Evolutionary conservation across 64 coral and sea anemone genomes (phyloP).

Genomic region (Pachyseris speciosa): DNA sequence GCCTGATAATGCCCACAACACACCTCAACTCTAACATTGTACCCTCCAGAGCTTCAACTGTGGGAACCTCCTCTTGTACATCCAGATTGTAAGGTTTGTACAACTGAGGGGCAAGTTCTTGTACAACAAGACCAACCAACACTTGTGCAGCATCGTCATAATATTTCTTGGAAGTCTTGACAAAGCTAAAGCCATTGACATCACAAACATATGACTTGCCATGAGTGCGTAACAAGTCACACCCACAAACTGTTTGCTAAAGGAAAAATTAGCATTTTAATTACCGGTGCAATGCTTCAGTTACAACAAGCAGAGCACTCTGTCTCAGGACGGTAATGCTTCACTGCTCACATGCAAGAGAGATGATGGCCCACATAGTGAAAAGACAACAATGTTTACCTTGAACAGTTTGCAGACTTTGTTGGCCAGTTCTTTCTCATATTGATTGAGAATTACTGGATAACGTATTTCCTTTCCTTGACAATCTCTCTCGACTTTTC

Average conservation of each 20-base stretch:
- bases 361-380: too few relatives aligned
- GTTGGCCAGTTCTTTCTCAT: constrained; percentile 97
- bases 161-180: constrained; percentile 98
- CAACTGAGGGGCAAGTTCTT: constrained; percentile 87
- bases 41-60: constrained; percentile 52
- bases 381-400: constrained; percentile 37
- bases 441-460: constrained; percentile 92
- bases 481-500: constrained; percentile 94
- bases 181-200: constrained; percentile 99
- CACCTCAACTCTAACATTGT: constrained; percentile 89
- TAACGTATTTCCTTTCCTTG: constrained; percentile 99
- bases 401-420: constrained; percentile 98
- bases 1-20: constrained; percentile 92
- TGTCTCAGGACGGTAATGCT: too few relatives aligned
- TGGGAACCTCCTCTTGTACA: constrained; percentile 49
- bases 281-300: too few relatives aligned
- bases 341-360: too few relatives aligned
- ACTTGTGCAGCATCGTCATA: constrained; percentile 96
- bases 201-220: constrained; percentile 98
- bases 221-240: constrained; percentile 89
- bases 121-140: constrained; percentile 74
- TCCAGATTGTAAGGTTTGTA: constrained; percentile 79
- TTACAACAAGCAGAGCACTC: too few relatives aligned
- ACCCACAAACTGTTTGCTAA: constrained; percentile 99
- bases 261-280: background rate